Percentiles rank a stretch among this genome's conserved stretches.
Evolutionary conservation across 2,888 invertebrate genomes (phyloP).

Genomic region (Seira ritae): DNA sequence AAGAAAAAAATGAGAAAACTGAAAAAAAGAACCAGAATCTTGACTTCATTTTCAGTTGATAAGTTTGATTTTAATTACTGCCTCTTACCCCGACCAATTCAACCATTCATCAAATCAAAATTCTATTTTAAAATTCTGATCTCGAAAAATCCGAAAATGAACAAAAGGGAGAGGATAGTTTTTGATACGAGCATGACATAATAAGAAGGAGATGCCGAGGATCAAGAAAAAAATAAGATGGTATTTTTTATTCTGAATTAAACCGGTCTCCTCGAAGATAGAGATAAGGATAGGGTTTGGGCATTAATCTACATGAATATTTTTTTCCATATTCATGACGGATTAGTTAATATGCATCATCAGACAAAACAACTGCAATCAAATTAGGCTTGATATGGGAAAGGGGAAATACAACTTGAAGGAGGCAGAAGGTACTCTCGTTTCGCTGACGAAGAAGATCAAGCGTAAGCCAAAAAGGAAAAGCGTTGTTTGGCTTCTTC

Average conservation of each 20-base stretch:
- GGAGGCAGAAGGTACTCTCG: neutral
- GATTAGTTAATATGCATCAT: neutral
- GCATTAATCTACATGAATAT: neutral
- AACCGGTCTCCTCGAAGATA: neutral
- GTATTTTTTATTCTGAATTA: neutral
- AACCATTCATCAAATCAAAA: conserved; percentile 44
- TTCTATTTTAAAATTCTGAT: conserved; percentile 53
- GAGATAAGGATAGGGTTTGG: neutral
- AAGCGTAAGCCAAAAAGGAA: neutral
- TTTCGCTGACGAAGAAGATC: neutral
- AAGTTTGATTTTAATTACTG: conserved; percentile 56
- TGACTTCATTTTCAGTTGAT: conserved; percentile 32
- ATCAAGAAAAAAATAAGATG: neutral
- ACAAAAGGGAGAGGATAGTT: neutral
- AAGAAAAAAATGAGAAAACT: neutral
- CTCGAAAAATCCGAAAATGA: conserved; percentile 35
- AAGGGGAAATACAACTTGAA: neutral
- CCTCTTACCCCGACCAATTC: conserved; percentile 17
- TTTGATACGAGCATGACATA: neutral
- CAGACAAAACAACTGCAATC: neutral
- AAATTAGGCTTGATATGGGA: neutral
- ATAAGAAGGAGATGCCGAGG: neutral
- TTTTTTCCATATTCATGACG: neutral
- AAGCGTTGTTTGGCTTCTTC: neutral
- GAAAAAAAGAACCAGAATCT: conserved; percentile 7